A percentile compares a stretch with the other conserved stretches of the same genome.
phyloP scores from a whole-genome alignment of 2,113 vertebrate genomes.

The Eonycteris spelaea region DNA sequence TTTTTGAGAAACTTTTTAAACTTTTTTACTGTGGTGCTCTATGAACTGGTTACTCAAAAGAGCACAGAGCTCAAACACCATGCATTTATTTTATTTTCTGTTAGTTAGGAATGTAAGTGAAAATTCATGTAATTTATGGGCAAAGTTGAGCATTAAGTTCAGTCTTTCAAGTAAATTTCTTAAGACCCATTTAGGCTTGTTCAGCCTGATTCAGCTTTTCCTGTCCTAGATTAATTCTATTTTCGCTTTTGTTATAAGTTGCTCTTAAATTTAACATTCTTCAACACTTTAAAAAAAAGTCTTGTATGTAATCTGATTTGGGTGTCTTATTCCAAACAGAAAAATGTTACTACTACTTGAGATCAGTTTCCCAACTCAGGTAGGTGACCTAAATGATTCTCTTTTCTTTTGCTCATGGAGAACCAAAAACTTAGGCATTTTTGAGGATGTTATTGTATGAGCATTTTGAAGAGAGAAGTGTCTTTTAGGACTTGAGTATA shows the following conservation, averaged over 20 bases:
- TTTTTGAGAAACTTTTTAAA: background rate
- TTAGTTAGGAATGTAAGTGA: background rate
- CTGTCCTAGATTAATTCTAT: slow-evolving; percentile 36
- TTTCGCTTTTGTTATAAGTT: slow-evolving; percentile 45
- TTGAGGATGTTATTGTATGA: slow-evolving; percentile 49
- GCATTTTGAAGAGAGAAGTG: slow-evolving; percentile 25
- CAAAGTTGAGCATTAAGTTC: background rate
- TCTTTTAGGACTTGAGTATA: background rate
- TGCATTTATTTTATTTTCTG: background rate
- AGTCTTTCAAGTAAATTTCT: background rate
- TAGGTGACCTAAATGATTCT: slow-evolving; percentile 43
- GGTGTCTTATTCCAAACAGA: slow-evolving; percentile 53
- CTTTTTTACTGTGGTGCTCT: background rate
- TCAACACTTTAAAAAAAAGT: slow-evolving; percentile 28
- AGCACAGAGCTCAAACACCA: background rate
- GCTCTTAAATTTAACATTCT: slow-evolving; percentile 20
- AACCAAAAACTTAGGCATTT: background rate
- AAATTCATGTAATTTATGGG: background rate
- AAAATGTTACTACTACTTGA: slow-evolving; percentile 33
- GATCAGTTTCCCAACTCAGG: slow-evolving; percentile 19
- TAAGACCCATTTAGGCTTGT: background rate
- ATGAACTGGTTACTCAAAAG: background rate
- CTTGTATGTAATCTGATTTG: slow-evolving; percentile 61
- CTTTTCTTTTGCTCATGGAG: slow-evolving; percentile 33
- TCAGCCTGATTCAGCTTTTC: background rate